phyloP scores from a whole-genome alignment of 2,888 invertebrate species.

The Augochlorella aurata region DNA sequence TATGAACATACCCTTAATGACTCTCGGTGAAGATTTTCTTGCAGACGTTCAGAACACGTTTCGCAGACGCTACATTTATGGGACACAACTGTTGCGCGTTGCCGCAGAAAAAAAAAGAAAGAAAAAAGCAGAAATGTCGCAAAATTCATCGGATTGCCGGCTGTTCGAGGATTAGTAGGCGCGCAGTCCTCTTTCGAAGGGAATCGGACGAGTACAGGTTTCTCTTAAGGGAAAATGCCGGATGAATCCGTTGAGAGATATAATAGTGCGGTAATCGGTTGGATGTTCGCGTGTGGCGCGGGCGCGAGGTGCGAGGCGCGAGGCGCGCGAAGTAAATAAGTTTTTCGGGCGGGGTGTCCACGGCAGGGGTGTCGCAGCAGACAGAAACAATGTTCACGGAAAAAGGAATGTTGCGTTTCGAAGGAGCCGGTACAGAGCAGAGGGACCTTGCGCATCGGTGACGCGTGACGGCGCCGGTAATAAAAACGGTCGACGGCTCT shows the following conservation, averaged over 20 bases:
- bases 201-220: background rate
- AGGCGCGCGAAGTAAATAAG: background rate
- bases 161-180: background rate
- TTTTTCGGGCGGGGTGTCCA: background rate
- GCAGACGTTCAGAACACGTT: conserved; percentile 39
- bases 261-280: background rate
- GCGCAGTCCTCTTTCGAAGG: background rate
- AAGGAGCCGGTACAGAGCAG: conserved; percentile 34
- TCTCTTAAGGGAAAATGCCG: background rate
- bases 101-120: too few relatives aligned
- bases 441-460: conserved; percentile 67
- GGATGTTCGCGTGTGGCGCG: background rate
- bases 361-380: background rate
- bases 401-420: conserved; percentile 4
- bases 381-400: conserved; percentile 2
- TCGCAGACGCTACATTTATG: conserved; percentile 14
- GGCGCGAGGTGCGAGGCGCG: background rate
- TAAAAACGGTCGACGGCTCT: conserved; percentile 69
- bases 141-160: background rate
- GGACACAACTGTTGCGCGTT: background rate
- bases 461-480: conserved; percentile 76
- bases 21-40: conserved; percentile 62
- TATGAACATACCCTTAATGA: conserved; percentile 78
- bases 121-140: conserved; percentile 12
- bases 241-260: background rate